Evolutionary conservation across 1,140 invertebrate species (phyloP), one percentile per base, ranked within the genome.

Genomic region (Brachionus manjavacas): DNA sequence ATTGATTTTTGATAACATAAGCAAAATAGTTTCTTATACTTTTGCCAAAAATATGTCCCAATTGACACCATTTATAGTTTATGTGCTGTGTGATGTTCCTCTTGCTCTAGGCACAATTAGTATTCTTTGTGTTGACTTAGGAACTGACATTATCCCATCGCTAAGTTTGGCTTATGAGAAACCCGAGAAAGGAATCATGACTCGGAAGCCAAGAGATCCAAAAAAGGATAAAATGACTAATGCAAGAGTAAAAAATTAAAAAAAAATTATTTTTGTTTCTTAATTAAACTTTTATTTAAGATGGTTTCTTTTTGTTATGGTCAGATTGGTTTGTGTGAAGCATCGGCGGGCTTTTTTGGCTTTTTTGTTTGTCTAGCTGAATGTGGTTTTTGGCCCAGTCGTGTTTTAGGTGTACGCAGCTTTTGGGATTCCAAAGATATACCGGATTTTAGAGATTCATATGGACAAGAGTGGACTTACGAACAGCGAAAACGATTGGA

Each of bases 31-130:
- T 91, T 94, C 98, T 89, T 99, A 99, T 90, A 92, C 99, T 86
- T 99, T 99, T 89, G 99, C 97, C 70, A 99, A 97, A 87, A 99
- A 99, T 92, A 97, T 99, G 91, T 97, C 98, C 92, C 98, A 99
- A 92, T 97, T 84, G 46, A 85, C 85, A 86, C 94, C 95, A 90
- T 99, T 99, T 91, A 99, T 99, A 93, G 92, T 99, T 91, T 99
- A 98, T 87, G 98, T 98, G 89, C 97, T 98, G 87, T 93, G 99
- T 85, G 97, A 97, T 92, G 94, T 99, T 86, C 98, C 98, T 84
- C 97, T 99, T 92, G 97, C 98, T 89, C 91, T 99, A 86, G 99
- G 99, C 89, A 98, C 98, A 25, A 97, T 99, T 31, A 98, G 99
- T 91, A 93, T 99, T 66, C 91, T 99, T 89, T 99, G 98, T 97